These are phyloP conservation scores for Galaxias olidus DNA, from an alignment of 2,797 vertebrate genomes.

Conservation along the genomic window DNA sequence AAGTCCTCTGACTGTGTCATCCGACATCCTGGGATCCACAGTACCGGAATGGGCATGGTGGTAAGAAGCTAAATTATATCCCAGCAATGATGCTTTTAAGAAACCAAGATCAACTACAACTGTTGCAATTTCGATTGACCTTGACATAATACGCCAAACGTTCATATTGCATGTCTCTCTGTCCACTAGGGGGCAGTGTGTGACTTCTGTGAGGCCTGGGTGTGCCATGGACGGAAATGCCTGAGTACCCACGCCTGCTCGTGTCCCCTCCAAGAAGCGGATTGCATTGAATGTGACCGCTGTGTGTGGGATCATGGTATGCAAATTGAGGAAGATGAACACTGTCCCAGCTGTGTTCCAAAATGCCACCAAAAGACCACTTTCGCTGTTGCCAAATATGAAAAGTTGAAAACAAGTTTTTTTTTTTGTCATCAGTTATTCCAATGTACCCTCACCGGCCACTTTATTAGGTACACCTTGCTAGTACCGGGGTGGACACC, in stretches of 20 bases:
- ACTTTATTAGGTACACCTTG: too few species aligned
- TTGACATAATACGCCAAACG: too few species aligned
- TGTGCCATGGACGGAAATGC: conserved; percentile 95
- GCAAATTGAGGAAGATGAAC: conserved; percentile 24
- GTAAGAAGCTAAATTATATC: conserved; percentile 68
- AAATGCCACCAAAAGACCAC: neutral
- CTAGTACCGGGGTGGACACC: too few species aligned
- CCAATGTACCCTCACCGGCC: too few species aligned
- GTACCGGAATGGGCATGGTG: conserved; percentile 97
- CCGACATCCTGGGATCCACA: conserved; percentile 93
- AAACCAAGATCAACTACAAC: neutral
- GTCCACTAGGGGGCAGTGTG: conserved; percentile 87
- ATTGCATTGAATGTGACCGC: conserved; percentile 94
- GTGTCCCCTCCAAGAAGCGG: conserved; percentile 90
- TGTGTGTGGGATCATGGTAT: conserved; percentile 95
- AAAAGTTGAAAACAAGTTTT: too few species aligned
- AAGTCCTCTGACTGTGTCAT: conserved; percentile 98
- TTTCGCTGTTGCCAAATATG: neutral
- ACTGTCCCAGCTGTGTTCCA: neutral
- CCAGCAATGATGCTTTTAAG: neutral
- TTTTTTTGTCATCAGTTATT: too few species aligned
- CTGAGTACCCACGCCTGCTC: conserved; percentile 90
- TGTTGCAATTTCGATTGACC: neutral
- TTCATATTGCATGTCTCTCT: neutral
- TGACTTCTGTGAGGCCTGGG: conserved; percentile 99